Conservation (phyloP, 92 coral and sea anemone genomes). For the Phenganax marumi region DNA sequence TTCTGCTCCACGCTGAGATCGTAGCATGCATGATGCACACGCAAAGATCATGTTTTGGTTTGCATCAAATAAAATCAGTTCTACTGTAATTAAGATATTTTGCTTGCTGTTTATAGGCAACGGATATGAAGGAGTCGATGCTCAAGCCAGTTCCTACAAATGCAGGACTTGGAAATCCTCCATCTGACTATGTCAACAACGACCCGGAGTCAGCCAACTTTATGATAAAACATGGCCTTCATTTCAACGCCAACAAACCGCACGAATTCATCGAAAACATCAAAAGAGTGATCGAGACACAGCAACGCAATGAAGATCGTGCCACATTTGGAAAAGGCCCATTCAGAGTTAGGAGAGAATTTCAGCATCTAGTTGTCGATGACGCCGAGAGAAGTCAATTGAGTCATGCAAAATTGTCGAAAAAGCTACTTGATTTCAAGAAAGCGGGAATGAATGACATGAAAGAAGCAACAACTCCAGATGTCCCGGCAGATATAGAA, state of each 20-base stretch:
- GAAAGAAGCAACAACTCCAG: slow-evolving; percentile 23
- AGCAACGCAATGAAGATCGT: slow-evolving; percentile 45
- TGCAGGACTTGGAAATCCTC: slow-evolving; percentile 52
- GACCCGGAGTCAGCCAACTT: slow-evolving; percentile 46
- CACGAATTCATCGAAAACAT: slow-evolving; percentile 45
- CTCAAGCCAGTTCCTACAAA: slow-evolving; percentile 34
- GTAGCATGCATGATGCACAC: no score
- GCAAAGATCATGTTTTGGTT: no score
- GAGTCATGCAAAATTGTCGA: slow-evolving; percentile 29
- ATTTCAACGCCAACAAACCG: slow-evolving; percentile 47
- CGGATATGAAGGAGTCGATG: slow-evolving; percentile 47
- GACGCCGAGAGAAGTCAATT: slow-evolving; percentile 30
- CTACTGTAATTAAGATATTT: no score
- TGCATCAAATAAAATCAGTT: no score
- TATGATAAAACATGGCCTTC: slow-evolving; percentile 41
- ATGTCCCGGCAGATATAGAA: neutral
- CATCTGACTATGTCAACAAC: slow-evolving; percentile 31
- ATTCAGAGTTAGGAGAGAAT: slow-evolving; percentile 24
- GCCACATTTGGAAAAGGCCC: slow-evolving; percentile 44
- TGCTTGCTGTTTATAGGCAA: slow-evolving; percentile 14
- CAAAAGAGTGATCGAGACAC: slow-evolving; percentile 27
- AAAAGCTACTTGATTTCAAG: slow-evolving; percentile 16
- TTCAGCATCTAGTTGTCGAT: slow-evolving; percentile 28
- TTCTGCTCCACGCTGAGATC: no score
- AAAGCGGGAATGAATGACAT: slow-evolving; percentile 30